Conservation (phyloP, 37 sponge, comb jelly and placozoan species). For the Ianthella basta region DNA sequence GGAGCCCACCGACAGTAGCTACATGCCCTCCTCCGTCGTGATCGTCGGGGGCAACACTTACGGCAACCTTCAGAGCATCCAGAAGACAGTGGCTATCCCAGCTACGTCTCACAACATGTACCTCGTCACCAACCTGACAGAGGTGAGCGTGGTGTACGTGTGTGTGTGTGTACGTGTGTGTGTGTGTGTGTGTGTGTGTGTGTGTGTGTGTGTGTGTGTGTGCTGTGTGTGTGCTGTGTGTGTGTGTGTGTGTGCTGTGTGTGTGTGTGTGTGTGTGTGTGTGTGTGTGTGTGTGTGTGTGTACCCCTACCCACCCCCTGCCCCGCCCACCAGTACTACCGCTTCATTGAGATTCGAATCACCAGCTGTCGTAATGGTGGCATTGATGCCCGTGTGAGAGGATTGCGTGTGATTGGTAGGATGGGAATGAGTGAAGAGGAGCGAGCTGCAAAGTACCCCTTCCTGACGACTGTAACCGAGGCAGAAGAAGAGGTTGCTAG, state of each 20-base stretch:
- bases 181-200: too few relatives aligned
- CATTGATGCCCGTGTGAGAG: conserved; percentile 76
- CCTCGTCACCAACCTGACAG: conserved; percentile 68
- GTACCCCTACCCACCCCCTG: not conserved
- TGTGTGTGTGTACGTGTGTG: too few relatives aligned
- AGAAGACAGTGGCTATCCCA: conserved; percentile 61
- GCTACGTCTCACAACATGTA: conserved; percentile 44
- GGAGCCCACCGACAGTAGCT: conserved; percentile 84
- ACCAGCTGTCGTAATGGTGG: conserved; percentile 80
- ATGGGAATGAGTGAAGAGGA: conserved; percentile 87
- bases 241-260: too few relatives aligned
- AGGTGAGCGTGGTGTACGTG: conserved; percentile 43
- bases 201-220: too few relatives aligned
- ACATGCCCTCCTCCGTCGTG: conserved; percentile 70
- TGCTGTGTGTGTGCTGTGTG: too few relatives aligned
- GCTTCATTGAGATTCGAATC: conserved; percentile 64
- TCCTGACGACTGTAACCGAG: conserved; percentile 70
- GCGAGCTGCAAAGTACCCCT: conserved; percentile 80
- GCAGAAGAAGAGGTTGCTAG: conserved; percentile 20
- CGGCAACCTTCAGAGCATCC: conserved; percentile 65
- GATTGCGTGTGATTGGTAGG: conserved; percentile 68
- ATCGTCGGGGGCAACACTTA: conserved; percentile 70
- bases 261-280: too few relatives aligned
- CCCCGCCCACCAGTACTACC: conserved; percentile 48
- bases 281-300: too few relatives aligned